Evolutionary conservation across 2,888 invertebrate species (phyloP), one percentile per base, ranked within the genome.

Genomic region (Podabrus alpinus): DNA sequence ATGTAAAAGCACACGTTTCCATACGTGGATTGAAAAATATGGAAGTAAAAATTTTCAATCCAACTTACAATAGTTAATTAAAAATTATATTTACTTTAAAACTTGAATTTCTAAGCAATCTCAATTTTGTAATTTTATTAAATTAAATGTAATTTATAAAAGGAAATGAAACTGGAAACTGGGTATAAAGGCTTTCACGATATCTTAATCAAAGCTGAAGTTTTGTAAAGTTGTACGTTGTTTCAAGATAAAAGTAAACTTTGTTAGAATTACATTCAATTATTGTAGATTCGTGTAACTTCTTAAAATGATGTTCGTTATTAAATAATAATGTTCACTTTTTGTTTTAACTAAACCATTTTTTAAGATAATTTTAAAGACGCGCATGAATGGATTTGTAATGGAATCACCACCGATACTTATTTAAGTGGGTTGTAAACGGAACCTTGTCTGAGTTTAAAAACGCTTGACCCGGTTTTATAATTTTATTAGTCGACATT

Each of bases 231-330:
- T 76, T 73, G 74, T 71, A 74, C 75, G 74, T 75, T 79, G 75
- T 72, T 78, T 75, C 70, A 71, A 74, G 72, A 69, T 77, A 79
- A 79, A 80, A 79, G 79, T 78, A 78, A 81, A 80, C 79, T 80
- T 77, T 45, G 45, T 45, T 74, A 78, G 79, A 80, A 80, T 80
- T 80, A 79, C 79, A 80, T 81, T 80, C 79, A 81, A 81, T 81
- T 80, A 45, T 45, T 45, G 81, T 81, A 81, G 79, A 80, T 82
- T 82, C 80, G 80, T 78, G 82, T 82, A 81, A 82, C 81, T 81
- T 80, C 79, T 78, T 82, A 83, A 84, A 85, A 86, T 85, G 85
- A 84, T 85, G 83, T 86, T 85, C 84, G 84, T 84, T 85, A 85
- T 85, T 81, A 83, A 85, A 86, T 85, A 85, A 86, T 45, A n/a